These are phyloP conservation scores for Achlya flavicornis DNA, from an alignment of 2,888 invertebrate species.

Conservation along the genomic window DNA sequence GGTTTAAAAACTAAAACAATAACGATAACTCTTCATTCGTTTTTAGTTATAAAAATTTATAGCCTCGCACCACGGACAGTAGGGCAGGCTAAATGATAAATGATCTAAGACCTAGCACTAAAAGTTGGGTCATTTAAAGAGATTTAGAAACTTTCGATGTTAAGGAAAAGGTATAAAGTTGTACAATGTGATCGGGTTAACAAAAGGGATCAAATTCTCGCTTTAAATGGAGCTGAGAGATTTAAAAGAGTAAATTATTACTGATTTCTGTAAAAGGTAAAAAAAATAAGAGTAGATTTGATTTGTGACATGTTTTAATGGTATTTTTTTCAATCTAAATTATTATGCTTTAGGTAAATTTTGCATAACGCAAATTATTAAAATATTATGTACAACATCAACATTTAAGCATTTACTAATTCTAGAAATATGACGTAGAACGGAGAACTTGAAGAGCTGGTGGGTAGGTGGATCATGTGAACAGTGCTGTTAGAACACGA, in stretches of 20 bases:
- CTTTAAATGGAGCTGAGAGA: background rate
- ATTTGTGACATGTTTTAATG: too few species aligned
- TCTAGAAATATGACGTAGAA: too few species aligned
- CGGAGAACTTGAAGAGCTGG: too few species aligned
- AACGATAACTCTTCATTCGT: conserved; percentile 14
- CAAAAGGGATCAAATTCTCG: conserved; percentile 1
- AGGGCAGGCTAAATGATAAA: conserved; percentile 39
- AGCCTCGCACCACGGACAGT: conserved; percentile 16
- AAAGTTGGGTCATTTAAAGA: conserved; percentile 43
- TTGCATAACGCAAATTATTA: too few species aligned
- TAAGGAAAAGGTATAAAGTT: conserved; percentile 33
- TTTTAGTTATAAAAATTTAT: conserved; percentile 14
- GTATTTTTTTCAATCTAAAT: too few species aligned
- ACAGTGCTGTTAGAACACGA: too few species aligned
- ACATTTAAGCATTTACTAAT: too few species aligned
- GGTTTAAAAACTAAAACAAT: conserved; percentile 11
- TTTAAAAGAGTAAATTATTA: background rate
- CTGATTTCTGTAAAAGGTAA: background rate
- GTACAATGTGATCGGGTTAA: conserved; percentile 25
- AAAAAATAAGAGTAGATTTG: background rate
- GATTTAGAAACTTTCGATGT: conserved; percentile 26
- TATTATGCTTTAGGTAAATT: too few species aligned
- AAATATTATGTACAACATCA: too few species aligned
- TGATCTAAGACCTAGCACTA: conserved; percentile 37
- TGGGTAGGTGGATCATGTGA: too few species aligned